These are phyloP conservation scores for Drosophila kambysellisi DNA, from an alignment of 2,888 invertebrate genomes.

Conservation along the genomic window DNA sequence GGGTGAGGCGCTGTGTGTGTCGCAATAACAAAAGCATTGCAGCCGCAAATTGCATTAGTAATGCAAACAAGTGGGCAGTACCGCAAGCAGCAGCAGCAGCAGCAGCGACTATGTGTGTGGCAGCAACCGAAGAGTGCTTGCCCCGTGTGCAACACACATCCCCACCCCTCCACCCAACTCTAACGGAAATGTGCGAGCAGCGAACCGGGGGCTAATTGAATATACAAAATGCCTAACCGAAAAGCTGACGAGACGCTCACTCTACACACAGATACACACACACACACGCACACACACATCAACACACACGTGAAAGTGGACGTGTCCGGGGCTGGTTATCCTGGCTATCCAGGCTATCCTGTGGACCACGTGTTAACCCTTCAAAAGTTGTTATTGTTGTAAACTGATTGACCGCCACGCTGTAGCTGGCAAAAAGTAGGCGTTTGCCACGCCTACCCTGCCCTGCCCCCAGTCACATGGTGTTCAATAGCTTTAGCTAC, in stretches of 20 bases:
- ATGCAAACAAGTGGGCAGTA: constrained; percentile 72
- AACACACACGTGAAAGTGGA: constrained; percentile 3
- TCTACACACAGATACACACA: constrained; percentile 2
- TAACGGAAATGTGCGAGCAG: constrained; percentile 42
- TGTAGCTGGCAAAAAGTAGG: constrained; percentile 22
- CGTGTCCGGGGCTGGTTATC: constrained; percentile 6
- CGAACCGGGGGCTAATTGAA: constrained; percentile 63
- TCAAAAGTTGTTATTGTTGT: constrained; percentile 70
- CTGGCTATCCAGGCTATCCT: not conserved
- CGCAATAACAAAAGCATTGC: constrained; percentile 73
- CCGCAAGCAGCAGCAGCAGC: constrained; percentile 11
- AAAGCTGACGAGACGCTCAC: constrained; percentile 33
- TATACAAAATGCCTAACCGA: constrained; percentile 67
- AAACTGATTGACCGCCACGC: constrained; percentile 68
- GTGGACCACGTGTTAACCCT: constrained; percentile 74
- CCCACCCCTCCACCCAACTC: constrained; percentile 5
- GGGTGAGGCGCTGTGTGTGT: constrained; percentile 15
- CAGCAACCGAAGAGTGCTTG: not conserved
- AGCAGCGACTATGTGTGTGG: constrained; percentile 16
- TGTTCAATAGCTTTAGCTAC: constrained; percentile 51
- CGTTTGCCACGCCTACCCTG: constrained; percentile 19
- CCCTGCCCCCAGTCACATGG: not conserved
- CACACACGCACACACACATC: not conserved
- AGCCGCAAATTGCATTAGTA: constrained; percentile 79
- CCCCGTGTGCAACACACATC: not conserved